Base-by-base conservation (phyloP, 2,797 vertebrate species). In the Bradypodion pumilum region DNA sequence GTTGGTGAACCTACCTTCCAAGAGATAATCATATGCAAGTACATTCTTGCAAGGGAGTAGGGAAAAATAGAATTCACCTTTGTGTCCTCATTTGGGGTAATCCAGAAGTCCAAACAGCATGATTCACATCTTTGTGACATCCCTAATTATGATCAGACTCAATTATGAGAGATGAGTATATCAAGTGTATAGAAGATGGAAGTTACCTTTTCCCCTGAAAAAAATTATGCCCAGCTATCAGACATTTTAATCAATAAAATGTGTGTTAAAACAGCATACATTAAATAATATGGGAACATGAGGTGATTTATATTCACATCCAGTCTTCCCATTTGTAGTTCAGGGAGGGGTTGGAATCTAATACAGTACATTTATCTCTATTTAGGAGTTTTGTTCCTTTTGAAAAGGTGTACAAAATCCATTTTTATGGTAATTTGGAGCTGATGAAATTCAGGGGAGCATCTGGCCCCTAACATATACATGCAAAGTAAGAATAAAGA, bases 241-340 rank as follows among this genome's bases (percentile, higher is more conserved):
- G 72, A 37, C 59, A 59, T 40, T 79, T 27, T 49, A 35, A 80
- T 56, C 21, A 80, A 68, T 66, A 74, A 52, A 65, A 5, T 42
- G 37, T 80, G 27, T 15, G 37, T 68, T 80, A 70, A 77, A 69
- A 77, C 65, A 83, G 10, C 56, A 42, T 2, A 40, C n/a, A 9
- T 83, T 59, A 83, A 59, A 66, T 74, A 66, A 74, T 32, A 68
- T 44, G 9, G 32, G 44, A 40, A 42, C 59, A 74, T 73, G 6
- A 73, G 68, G 59, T 52, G 60, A 63, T 79, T 63, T 84, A 78
- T 79, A 73, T 82, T 84, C 59, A 84, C 35, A 40, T 73, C 32
- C 4, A 29, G 62, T 63, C 5, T 73, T 44, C 35, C 44, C 12
- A 16, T 13, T 37, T 29, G 9, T n/a, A 66, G n/a, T 82, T 82